phyloP scores from a whole-genome alignment of 92 coral and sea anemone species.

The Zoanthus sansibaricus region DNA sequence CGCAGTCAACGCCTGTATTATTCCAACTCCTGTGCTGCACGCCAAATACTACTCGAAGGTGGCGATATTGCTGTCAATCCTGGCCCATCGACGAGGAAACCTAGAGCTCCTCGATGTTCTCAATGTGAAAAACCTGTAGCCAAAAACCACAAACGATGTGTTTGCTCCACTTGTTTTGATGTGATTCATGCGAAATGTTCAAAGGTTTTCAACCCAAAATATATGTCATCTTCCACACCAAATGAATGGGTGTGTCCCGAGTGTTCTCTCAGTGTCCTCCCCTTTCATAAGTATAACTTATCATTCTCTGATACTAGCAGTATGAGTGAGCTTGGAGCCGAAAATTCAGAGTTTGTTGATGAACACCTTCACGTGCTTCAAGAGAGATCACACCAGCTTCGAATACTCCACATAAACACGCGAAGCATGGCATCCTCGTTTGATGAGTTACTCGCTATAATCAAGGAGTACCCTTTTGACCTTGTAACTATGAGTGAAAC shows the following conservation, averaged over 20 bases:
- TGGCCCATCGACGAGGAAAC: no score
- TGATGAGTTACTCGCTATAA: conserved; percentile 31
- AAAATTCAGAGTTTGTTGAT: background rate
- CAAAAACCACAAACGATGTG: conserved; percentile 21
- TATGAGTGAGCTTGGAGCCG: background rate
- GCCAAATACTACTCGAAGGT: no score
- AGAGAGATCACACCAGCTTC: conserved; percentile 12
- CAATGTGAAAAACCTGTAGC: background rate
- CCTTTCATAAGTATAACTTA: background rate
- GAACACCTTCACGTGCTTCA: conserved; percentile 13
- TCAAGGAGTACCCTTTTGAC: conserved; percentile 45
- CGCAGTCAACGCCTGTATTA: no score
- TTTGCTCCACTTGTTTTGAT: conserved; percentile 4
- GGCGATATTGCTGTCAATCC: no score
- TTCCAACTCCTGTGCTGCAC: no score
- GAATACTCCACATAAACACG: conserved; percentile 23
- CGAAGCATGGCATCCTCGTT: conserved; percentile 36
- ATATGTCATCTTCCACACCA: background rate
- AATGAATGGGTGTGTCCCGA: background rate
- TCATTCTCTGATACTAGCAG: background rate
- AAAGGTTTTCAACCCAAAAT: conserved; percentile 7
- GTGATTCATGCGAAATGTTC: conserved; percentile 15
- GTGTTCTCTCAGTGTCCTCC: conserved; percentile 8
- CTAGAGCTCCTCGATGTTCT: no score
- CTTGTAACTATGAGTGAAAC: conserved; percentile 44